Evolutionary conservation across 1,140 invertebrate genomes (phyloP), one percentile per base, ranked within the genome.

Genomic region (Scylla paramamosain): DNA sequence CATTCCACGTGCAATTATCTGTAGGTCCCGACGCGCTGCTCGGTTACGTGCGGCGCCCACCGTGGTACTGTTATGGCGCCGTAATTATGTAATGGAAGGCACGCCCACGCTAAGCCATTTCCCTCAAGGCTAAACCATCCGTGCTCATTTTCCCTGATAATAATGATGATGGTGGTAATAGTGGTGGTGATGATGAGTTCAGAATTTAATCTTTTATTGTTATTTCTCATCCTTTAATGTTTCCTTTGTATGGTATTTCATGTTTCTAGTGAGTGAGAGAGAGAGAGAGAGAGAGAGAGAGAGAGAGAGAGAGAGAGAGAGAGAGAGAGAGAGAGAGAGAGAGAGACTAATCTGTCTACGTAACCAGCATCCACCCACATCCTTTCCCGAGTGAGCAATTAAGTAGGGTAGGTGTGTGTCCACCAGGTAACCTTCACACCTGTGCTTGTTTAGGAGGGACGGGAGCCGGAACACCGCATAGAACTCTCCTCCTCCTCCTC

Each of bases 41-140:
- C 0, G 67, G 1, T 7, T 77, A 77, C 67, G 67, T 77, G 67
- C 25, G 20, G 67, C 67, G 67, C 12, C 67, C 67, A 25, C 4
- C 67, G 1, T 77, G 16, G 67, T 77, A 77, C 67, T 77, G 25
- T 77, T n/a, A 77, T 25, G 67, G 67, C 67, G 6, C 4, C 7
- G 67, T 77, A 77, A n/a, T 77, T 77, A n/a, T 77, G 67, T 77
- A 77, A 77, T 77, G 67, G 67, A 77, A 77, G 67, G 67, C 67
- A 77, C 67, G 67, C 67, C 67, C 67, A 77, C 67, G 12, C 67
- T 7, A n/a, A 12, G n/a, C 67, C 25, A 77, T 77, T 77, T 77
- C 20, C 25, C 67, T 20, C 67, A 25, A 77, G 20, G 67, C 67
- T n/a, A 77, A 25, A n/a, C 67, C 67, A n/a, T 25, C 67, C 25